phyloP scores from a whole-genome alignment of 2,797 vertebrate species.

The Malurus splendens region DNA sequence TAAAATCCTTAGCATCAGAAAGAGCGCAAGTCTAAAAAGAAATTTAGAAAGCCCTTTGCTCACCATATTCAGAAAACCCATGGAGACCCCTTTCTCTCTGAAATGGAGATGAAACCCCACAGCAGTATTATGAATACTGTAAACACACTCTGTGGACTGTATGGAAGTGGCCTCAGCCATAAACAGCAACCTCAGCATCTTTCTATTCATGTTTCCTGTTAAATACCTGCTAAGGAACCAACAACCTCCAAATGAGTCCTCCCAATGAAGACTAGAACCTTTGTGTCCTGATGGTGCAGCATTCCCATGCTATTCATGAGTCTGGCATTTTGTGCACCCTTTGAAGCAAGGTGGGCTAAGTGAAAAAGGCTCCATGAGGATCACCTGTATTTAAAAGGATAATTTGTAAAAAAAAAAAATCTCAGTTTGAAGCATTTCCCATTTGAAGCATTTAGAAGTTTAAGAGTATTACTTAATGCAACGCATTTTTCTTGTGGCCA shows the following conservation, averaged over 20 bases:
- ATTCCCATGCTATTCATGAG: background rate
- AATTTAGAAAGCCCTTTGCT: background rate
- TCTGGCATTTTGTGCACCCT: background rate
- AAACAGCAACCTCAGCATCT: background rate
- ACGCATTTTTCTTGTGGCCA: background rate
- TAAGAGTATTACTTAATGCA: background rate
- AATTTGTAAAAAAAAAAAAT: background rate
- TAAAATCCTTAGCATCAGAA: background rate
- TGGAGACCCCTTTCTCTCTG: background rate
- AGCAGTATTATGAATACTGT: background rate
- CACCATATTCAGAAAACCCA: background rate
- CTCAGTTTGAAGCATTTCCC: background rate
- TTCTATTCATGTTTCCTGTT: background rate
- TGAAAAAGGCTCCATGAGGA: background rate
- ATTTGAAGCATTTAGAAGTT: background rate
- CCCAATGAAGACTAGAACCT: background rate
- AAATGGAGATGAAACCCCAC: background rate
- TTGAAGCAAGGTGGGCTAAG: background rate
- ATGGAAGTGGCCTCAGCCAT: background rate
- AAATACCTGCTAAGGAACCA: conserved; percentile 2
- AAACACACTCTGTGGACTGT: background rate
- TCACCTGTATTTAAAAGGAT: background rate
- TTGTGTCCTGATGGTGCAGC: background rate
- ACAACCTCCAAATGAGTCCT: background rate
- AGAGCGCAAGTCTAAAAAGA: background rate